phyloP scores from a whole-genome alignment of 1,140 invertebrate species.

The Zaprionus ghesquierei region DNA sequence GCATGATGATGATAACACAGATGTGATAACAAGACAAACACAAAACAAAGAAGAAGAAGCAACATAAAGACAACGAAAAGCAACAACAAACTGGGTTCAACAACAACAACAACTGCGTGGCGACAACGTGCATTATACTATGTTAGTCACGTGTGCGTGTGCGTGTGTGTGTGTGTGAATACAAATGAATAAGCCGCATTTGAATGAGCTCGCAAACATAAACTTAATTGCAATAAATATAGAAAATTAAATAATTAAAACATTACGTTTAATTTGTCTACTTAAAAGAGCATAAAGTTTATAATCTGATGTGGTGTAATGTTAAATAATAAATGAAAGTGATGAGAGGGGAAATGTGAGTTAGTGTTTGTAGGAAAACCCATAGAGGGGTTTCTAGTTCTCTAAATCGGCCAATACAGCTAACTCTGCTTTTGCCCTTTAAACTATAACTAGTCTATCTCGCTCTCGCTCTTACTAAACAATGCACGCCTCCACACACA shows the following conservation, averaged over 20 bases:
- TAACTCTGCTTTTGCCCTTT: not conserved
- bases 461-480: not conserved
- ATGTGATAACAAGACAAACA: not conserved
- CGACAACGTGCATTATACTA: not conserved
- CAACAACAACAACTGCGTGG: not conserved
- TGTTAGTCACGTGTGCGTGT: not conserved
- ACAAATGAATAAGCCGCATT: not conserved
- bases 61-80: not conserved
- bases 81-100: not conserved
- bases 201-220: not conserved
- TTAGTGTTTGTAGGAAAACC: too few species aligned
- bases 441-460: not conserved
- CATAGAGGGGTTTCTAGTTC: too few species aligned
- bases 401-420: too few species aligned
- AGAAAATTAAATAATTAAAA: not conserved
- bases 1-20: not conserved
- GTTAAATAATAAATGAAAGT: too few species aligned
- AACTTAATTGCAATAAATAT: not conserved
- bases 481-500: not conserved
- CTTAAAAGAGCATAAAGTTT: not conserved
- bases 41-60: not conserved
- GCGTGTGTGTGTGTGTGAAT: not conserved
- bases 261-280: not conserved
- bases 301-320: too few species aligned
- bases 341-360: too few species aligned